Base-by-base conservation (phyloP, 2,113 vertebrate species). In the Rallus limicola region DNA sequence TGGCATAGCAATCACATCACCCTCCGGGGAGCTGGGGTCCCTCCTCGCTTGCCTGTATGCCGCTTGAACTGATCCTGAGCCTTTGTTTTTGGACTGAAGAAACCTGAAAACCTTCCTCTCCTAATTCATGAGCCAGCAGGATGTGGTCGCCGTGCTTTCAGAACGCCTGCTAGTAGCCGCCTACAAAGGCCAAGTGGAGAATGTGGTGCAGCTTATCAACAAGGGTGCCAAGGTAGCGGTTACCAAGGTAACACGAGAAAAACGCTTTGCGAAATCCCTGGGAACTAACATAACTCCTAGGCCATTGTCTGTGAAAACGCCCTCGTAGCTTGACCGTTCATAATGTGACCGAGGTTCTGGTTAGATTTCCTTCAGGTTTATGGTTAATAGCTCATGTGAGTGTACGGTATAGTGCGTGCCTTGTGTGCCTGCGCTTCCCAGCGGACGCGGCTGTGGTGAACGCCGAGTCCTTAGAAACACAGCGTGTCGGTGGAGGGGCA, bases 181-280 rank as follows among this genome's bases (percentile, higher is more conserved):
- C 10, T 99, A 99, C 98, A 99, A 99, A 98, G 99, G 99, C 97
- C 99, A 99, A 97, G 98, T 98, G 17, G 99, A 99, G 97, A 99
- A 99, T 99, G 99, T 99, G 98, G 99, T 99, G 97, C 99, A 99
- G 98, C 99, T 99, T 97, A 99, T 99, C 98, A 99, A 99, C 98
- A 99, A 98, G 98, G 99, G 99, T 13, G 99, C 99, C 97, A 99
- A 99, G 98, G 99, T 99, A 98, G 99, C 99, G 0, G 98, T 99
- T 97, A 99, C 99, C 98, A 99, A 99, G 99, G 99, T 99, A 98
- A 99, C 98, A 21, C 77, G 77, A 80, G 82, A 95, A 96, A 97
- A 96, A 95, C 3, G 63, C 96, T 97, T 94, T 93, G 93, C 78
- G 21, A 88, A 80, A 97, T 94, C 93, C 82, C 89, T 95, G 96